phyloP scores from a whole-genome alignment of 2,113 vertebrate species.

The Elaphurus davidianus region DNA sequence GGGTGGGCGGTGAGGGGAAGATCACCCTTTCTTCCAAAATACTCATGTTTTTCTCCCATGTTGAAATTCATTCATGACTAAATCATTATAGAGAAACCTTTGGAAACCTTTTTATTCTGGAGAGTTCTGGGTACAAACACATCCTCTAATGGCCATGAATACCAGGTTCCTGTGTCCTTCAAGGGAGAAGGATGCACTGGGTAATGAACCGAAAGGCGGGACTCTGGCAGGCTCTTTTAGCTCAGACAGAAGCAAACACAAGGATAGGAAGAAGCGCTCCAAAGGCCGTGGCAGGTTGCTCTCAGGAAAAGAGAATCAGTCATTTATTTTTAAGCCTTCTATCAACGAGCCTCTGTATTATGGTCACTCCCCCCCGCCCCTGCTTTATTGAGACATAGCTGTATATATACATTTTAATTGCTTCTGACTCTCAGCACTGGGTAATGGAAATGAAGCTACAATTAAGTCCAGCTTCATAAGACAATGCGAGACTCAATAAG shows the following conservation, averaged over 20 bases:
- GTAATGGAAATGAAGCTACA: background rate
- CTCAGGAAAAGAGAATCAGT: background rate
- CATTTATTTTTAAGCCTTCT: background rate
- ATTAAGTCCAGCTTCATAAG: background rate
- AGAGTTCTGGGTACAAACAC: background rate
- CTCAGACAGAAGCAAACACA: background rate
- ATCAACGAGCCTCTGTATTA: background rate
- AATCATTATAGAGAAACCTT: background rate
- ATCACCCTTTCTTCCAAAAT: background rate
- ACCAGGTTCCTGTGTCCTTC: background rate
- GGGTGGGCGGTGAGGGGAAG: background rate
- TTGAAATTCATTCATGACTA: background rate
- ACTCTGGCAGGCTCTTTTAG: background rate
- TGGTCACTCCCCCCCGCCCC: background rate
- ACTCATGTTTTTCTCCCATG: background rate
- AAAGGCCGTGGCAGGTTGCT: background rate
- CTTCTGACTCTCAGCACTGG: background rate
- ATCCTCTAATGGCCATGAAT: background rate
- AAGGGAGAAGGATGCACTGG: background rate
- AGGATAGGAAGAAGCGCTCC: background rate
- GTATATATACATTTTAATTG: background rate
- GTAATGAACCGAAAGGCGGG: background rate
- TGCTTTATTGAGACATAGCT: background rate
- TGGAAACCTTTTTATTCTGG: background rate
- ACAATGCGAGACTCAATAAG: background rate